A percentile compares a stretch with the other conserved stretches of the same genome.
Conservation (phyloP, 2,797 vertebrate genomes). For the Chaetodon trifasciatus region DNA sequence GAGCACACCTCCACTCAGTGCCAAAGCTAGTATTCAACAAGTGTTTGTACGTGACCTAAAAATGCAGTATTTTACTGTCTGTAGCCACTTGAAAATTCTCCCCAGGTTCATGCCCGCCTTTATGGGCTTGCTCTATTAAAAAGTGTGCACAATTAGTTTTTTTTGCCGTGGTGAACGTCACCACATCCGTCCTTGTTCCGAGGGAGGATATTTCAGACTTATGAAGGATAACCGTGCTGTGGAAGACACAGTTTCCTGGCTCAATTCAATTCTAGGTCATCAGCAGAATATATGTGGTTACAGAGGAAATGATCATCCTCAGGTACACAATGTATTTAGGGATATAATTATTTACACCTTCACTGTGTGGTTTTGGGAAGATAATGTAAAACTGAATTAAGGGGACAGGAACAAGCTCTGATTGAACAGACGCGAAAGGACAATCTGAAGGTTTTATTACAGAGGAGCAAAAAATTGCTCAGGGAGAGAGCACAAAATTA, state of each 20-base stretch:
- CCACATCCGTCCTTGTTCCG: conserved; percentile 44
- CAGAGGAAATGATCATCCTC: conserved; percentile 39
- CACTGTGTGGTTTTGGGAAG: conserved; percentile 9
- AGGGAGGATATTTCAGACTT: conserved; percentile 40
- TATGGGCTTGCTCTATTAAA: background rate
- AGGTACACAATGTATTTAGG: conserved; percentile 24
- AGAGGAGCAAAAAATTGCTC: background rate
- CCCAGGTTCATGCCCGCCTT: background rate
- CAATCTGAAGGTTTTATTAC: background rate
- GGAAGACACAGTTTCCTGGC: conserved; percentile 37
- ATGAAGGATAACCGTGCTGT: conserved; percentile 18
- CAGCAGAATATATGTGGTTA: conserved; percentile 24
- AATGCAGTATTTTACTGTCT: conserved; percentile 2
- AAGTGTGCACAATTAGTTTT: background rate
- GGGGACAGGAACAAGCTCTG: background rate
- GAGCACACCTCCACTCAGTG: background rate
- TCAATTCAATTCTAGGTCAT: conserved; percentile 45
- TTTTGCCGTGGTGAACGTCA: conserved; percentile 11
- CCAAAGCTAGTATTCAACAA: conserved; percentile 9
- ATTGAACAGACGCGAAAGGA: background rate
- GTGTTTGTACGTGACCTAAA: background rate
- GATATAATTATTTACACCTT: conserved; percentile 19
- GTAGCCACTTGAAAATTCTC: background rate
- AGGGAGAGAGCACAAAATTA: background rate
- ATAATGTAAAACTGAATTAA: conserved; percentile 5